Percentiles rank a stretch among this genome's conserved stretches.
Evolutionary conservation across 1,140 invertebrate species (phyloP).

Genomic region (Drosophila chauvacae): DNA sequence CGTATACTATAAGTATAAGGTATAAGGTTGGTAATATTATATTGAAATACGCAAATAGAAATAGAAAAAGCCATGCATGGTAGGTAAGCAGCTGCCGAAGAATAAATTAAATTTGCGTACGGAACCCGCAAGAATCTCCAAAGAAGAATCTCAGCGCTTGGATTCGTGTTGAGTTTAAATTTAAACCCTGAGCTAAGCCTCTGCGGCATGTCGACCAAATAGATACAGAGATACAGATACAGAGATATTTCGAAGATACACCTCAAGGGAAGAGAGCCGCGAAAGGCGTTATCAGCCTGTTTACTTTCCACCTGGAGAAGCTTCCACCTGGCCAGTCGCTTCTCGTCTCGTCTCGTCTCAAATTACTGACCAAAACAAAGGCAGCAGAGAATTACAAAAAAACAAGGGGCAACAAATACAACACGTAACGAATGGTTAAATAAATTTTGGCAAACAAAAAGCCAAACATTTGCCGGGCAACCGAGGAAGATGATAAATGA

Average conservation of each 20-base stretch:
- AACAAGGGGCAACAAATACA: slow-evolving; percentile 7
- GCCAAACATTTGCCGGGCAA: slow-evolving; percentile 64
- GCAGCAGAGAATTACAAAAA: slow-evolving; percentile 13
- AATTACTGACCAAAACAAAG: slow-evolving; percentile 52
- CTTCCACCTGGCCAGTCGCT: background rate
- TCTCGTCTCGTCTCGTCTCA: slow-evolving; percentile 40
- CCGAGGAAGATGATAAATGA: slow-evolving; percentile 76
- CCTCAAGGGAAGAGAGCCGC: slow-evolving; percentile 14
- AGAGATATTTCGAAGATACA: slow-evolving; percentile 1
- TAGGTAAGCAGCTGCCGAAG: slow-evolving; percentile 68
- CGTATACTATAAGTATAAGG: slow-evolving; percentile 36
- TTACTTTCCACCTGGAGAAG: slow-evolving; percentile 51
- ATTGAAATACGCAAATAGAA: slow-evolving; percentile 75
- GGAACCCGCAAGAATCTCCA: slow-evolving; percentile 42
- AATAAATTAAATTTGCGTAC: slow-evolving; percentile 79
- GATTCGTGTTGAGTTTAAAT: slow-evolving; percentile 63
- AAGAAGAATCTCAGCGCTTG: slow-evolving; percentile 36
- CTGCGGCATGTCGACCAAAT: slow-evolving; percentile 41
- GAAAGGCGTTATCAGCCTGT: slow-evolving; percentile 64
- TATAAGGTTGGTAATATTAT: slow-evolving; percentile 49
- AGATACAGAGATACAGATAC: slow-evolving; percentile 38
- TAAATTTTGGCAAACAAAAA: slow-evolving; percentile 51
- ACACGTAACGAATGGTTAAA: slow-evolving; percentile 27
- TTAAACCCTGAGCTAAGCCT: slow-evolving; percentile 78
- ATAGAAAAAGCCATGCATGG: slow-evolving; percentile 67